A percentile compares a stretch with the other conserved stretches of the same genome.
phyloP scores from a whole-genome alignment of 2,888 invertebrate species.

The Cephonodes hylas region DNA sequence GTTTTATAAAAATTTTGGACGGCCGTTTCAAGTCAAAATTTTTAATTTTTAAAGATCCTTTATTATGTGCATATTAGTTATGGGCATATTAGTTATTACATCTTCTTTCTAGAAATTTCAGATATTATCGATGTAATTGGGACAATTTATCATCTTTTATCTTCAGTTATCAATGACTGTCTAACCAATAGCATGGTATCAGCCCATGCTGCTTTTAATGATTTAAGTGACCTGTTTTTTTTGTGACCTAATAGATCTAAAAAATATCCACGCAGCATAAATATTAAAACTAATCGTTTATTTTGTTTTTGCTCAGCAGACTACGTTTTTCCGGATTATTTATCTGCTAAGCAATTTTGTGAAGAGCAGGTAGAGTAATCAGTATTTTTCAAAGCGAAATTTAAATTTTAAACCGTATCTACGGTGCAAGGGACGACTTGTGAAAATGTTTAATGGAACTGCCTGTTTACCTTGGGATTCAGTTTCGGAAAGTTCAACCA shows the following conservation, averaged over 20 bases:
- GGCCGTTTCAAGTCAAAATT: no score
- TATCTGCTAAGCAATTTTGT: neutral
- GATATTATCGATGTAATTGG: no score
- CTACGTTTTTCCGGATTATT: neutral
- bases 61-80: no score
- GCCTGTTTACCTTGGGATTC: constrained; percentile 43
- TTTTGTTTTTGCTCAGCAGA: neutral
- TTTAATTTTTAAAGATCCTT: no score
- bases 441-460: constrained; percentile 44
- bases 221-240: no score
- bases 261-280: neutral
- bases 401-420: constrained; percentile 25
- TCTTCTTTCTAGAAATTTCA: no score
- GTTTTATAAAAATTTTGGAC: no score
- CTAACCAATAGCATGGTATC: neutral
- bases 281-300: neutral
- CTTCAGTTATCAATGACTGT: no score
- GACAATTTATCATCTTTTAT: no score
- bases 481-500: constrained; percentile 35
- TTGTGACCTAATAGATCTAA: no score
- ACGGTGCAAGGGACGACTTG: constrained; percentile 25
- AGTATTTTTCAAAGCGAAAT: constrained; percentile 14
- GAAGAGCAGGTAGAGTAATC: neutral
- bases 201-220: neutral
- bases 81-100: no score